Evolutionary conservation across 2,888 invertebrate genomes (phyloP).

Genomic region (Stegophylla sp.): DNA sequence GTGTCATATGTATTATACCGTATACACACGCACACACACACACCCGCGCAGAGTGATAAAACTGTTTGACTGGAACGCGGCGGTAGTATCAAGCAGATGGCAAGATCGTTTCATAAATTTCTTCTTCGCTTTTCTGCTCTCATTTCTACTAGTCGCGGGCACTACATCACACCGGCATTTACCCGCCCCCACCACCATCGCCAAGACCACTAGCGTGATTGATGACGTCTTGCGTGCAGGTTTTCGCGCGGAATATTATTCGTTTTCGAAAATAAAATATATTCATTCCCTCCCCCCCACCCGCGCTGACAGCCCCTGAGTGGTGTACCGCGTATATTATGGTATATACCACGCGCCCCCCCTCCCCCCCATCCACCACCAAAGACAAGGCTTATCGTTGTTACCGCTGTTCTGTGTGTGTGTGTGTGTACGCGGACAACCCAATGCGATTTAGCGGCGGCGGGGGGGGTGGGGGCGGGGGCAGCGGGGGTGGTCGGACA

Average conservation of each 20-base stretch:
- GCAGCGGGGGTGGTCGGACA: too few relatives aligned
- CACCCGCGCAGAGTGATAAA: slow-evolving; percentile 50
- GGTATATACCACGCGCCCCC: slow-evolving; percentile 34
- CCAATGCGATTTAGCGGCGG: too few relatives aligned
- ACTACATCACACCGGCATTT: slow-evolving; percentile 44
- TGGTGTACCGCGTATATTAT: too few relatives aligned
- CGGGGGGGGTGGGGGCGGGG: too few relatives aligned
- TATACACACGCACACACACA: too few relatives aligned
- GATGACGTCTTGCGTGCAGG: slow-evolving; percentile 57
- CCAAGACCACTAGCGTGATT: too few relatives aligned
- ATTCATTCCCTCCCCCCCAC: slow-evolving; percentile 23
- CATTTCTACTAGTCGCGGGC: slow-evolving; percentile 9
- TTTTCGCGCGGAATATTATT: slow-evolving; percentile 48
- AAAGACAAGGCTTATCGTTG: slow-evolving; percentile 46
- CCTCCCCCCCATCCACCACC: too few relatives aligned
- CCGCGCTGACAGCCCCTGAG: too few relatives aligned
- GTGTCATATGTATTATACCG: slow-evolving; percentile 31
- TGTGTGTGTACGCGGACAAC: background rate
- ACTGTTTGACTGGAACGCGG: slow-evolving; percentile 53
- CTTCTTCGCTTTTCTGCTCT: slow-evolving; percentile 19
- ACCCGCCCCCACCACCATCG: too few relatives aligned
- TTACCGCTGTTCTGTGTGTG: too few relatives aligned
- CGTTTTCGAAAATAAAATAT: slow-evolving; percentile 50
- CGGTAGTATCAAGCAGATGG: slow-evolving; percentile 50
- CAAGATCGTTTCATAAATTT: slow-evolving; percentile 43